Evolutionary conservation across 2,888 invertebrate genomes (phyloP), one percentile per base, ranked within the genome.

Genomic region (Cyclophora punctaria): DNA sequence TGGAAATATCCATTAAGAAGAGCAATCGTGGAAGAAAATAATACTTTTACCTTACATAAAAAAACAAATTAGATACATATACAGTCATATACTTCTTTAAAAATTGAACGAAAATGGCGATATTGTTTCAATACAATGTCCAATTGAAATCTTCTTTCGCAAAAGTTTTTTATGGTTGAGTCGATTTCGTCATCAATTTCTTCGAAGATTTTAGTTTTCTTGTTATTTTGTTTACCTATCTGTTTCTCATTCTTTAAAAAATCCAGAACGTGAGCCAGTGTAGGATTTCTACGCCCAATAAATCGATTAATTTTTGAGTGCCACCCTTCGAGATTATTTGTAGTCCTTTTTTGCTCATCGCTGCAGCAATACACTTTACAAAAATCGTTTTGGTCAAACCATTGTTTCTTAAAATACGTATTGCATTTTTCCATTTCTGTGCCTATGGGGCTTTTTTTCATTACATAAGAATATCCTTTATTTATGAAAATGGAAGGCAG

Each of bases 341-440:
- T 20, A 20, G 2, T 41, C 7, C 41, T 41, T 41, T 7, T 41
- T 41, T 41, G 6, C 7, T 41, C 41, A 41, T 3, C 7, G 7
- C 41, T 41, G 41, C 41, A 41, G 41, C 41, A 41, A 7, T 3
- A 41, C 3, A 3, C 6, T 44, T 40, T 37, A 20, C 20, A 20
- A 20, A 20, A 20, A 20, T 20, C 20, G 20, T 20, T 20, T 20
- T 20, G 20, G 20, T 20, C 20, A 20, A 50, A 48, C 50, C 53
- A 53, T 45, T 50, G 48, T 44, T 48, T 48, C 44, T 50, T 48
- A 41, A 53, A 53, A 50, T 53, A 53, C 35, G n/a, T 53, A 47
- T 50, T 49, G 46, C 49, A 49, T 35, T 48, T 50, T 43, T 47
- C 40, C 33, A 50, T 46, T 47, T 47, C 47, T 37, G 34, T 41